phyloP scores from a whole-genome alignment of 2,113 vertebrate species.

The Tupaia chinensis region DNA sequence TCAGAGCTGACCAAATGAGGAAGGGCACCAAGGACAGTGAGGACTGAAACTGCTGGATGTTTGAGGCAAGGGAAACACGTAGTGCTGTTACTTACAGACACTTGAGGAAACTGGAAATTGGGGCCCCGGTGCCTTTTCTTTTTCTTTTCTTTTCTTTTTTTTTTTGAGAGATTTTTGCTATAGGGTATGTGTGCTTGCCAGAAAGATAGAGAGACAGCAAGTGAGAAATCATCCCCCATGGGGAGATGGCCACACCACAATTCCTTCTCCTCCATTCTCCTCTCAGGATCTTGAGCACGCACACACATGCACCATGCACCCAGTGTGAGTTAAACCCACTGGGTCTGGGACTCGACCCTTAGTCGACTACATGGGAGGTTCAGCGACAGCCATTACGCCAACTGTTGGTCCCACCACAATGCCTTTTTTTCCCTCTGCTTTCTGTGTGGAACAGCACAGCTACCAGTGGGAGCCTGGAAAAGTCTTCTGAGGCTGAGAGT shows the following conservation, averaged over 20 bases:
- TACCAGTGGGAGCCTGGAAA: constrained; percentile 6
- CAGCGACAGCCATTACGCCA: too few species aligned
- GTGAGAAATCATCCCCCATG: too few species aligned
- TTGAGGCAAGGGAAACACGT: background rate
- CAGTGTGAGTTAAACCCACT: too few species aligned
- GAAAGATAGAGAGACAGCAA: too few species aligned
- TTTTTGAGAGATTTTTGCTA: too few species aligned
- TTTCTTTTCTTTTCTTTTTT: background rate
- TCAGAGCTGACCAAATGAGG: background rate
- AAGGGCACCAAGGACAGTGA: background rate
- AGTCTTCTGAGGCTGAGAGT: background rate
- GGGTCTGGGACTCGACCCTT: too few species aligned
- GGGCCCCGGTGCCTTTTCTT: background rate
- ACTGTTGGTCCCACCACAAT: background rate
- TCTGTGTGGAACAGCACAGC: background rate
- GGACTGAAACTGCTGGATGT: background rate
- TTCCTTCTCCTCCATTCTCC: too few species aligned
- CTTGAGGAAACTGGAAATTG: background rate
- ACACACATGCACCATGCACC: too few species aligned
- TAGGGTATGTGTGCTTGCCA: too few species aligned
- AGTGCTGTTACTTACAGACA: background rate
- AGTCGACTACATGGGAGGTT: too few species aligned
- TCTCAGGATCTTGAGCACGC: too few species aligned
- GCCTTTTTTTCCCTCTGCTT: background rate
- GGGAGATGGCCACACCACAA: too few species aligned